These are phyloP conservation scores for Gymnoscopelus microlampas DNA, from an alignment of 2,797 vertebrate species.

Conservation along the genomic window DNA sequence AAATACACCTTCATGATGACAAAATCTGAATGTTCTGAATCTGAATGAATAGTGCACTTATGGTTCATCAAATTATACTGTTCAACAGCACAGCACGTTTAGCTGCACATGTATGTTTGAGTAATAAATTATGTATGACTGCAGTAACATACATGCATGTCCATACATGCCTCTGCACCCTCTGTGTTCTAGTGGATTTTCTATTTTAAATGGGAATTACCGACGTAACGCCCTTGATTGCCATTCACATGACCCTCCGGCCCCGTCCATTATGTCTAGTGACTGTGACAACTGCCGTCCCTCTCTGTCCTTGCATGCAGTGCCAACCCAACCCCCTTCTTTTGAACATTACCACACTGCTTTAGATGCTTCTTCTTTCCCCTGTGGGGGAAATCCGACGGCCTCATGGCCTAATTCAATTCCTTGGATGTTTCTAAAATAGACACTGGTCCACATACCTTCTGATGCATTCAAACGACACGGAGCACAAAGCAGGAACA, in stretches of 20 bases:
- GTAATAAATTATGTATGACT: slow-evolving; percentile 40
- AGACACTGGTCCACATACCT: slow-evolving; percentile 76
- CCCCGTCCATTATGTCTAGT: neutral
- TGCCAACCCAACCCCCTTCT: slow-evolving; percentile 31
- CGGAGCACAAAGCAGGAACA: slow-evolving; percentile 41
- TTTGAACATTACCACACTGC: slow-evolving; percentile 14
- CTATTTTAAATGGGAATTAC: slow-evolving; percentile 5
- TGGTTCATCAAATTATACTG: no score
- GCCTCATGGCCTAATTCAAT: slow-evolving; percentile 74
- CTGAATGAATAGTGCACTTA: no score
- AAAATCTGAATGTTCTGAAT: no score
- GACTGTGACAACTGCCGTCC: slow-evolving; percentile 1
- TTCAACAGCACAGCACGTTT: neutral
- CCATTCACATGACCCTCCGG: slow-evolving; percentile 19
- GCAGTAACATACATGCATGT: slow-evolving; percentile 9
- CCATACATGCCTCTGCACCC: neutral
- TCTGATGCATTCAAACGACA: slow-evolving; percentile 49
- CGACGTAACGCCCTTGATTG: slow-evolving; percentile 6
- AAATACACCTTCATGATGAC: neutral
- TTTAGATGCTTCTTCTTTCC: slow-evolving; percentile 46
- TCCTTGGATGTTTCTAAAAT: slow-evolving; percentile 69
- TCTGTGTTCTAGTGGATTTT: slow-evolving; percentile 23
- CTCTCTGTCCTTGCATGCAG: slow-evolving; percentile 22
- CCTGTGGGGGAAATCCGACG: slow-evolving; percentile 60
- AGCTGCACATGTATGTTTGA: neutral